Evolutionary conservation across 2,888 invertebrate genomes (phyloP), one percentile per base, ranked within the genome.

Genomic region (Bhutanitis thaidina): DNA sequence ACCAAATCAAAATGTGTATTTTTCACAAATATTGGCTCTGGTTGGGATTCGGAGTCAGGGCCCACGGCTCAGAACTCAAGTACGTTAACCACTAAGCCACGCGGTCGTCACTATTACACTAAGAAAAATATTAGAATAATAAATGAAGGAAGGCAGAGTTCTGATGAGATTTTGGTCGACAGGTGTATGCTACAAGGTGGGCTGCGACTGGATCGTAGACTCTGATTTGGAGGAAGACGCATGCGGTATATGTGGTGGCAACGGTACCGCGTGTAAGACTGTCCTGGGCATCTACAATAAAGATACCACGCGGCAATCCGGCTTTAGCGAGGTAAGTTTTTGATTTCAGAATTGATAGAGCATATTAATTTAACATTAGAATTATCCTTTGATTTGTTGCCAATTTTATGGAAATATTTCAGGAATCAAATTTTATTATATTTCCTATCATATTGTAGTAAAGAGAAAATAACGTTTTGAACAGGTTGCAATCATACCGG

Each of bases 121-220:
- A n/a, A n/a, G n/a, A n/a, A 20, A 20, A 20, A 20, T 20, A 20
- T 20, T 20, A 20, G 5, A 20, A 20, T 20, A 2, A 20, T 20
- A 20, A 20, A 20, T 20, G 20, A 20, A 20, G 20, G 5, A 20
- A 20, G 20, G 20, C 27, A 27, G 8, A 27, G 7, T 5, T 27
- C 7, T 8, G 27, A 27, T 27, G 8, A 7, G 27, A 27, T 7
- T 34, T 43, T n/a, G n/a, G 39, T 52, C 30, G 59, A 30, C 67
- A 80, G 87, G 87, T 59, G 86, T 90, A 59, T 91, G 92, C 68
- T 91, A 96, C 94, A 94, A 93, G 86, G 95, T 97, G 46, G 96
- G 97, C n/a, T 97, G 97, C 83, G 97, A 97, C 84, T 97, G 96
- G 96, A 84, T 92, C 47, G 93, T 97, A 41, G 95, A 95, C 69